These are phyloP conservation scores for Harpalus rufipes DNA, from an alignment of 2,888 invertebrate species.

Conservation along the genomic window DNA sequence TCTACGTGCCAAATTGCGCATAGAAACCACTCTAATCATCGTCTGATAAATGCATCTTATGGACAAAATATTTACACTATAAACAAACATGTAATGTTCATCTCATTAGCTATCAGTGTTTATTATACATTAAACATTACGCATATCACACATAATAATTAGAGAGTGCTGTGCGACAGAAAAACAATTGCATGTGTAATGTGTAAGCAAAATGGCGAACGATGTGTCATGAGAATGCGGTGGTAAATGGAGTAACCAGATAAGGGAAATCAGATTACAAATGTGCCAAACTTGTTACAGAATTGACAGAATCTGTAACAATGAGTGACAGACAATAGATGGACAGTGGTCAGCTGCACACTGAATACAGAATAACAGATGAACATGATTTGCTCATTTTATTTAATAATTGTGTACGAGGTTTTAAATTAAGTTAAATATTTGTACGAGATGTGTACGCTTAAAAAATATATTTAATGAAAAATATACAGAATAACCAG, in stretches of 20 bases:
- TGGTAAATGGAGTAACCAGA: slow-evolving; percentile 35
- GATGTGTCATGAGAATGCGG: background rate
- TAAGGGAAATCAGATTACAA: slow-evolving; percentile 45
- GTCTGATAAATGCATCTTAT: background rate
- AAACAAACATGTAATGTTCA: background rate
- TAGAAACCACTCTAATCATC: background rate
- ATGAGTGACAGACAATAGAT: slow-evolving; percentile 30
- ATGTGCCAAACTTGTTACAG: slow-evolving; percentile 35
- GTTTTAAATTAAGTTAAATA: background rate
- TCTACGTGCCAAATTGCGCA: background rate
- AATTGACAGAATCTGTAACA: slow-evolving; percentile 32
- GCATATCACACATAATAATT: background rate
- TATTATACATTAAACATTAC: background rate
- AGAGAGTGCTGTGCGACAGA: background rate
- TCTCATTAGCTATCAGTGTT: background rate
- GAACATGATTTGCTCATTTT: background rate
- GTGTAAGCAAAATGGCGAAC: background rate
- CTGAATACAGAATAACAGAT: background rate
- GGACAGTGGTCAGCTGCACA: slow-evolving; percentile 12
- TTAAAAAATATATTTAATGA: too few species aligned
- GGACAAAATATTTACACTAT: background rate
- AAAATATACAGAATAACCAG: too few species aligned
- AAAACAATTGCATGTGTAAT: background rate
- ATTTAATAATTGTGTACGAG: background rate
- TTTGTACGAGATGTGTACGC: too few species aligned